A percentile compares a stretch with the other conserved stretches of the same genome.
These are phyloP conservation scores for Philereme vetulata DNA, from an alignment of 2,888 invertebrate genomes.

Conservation along the genomic window DNA sequence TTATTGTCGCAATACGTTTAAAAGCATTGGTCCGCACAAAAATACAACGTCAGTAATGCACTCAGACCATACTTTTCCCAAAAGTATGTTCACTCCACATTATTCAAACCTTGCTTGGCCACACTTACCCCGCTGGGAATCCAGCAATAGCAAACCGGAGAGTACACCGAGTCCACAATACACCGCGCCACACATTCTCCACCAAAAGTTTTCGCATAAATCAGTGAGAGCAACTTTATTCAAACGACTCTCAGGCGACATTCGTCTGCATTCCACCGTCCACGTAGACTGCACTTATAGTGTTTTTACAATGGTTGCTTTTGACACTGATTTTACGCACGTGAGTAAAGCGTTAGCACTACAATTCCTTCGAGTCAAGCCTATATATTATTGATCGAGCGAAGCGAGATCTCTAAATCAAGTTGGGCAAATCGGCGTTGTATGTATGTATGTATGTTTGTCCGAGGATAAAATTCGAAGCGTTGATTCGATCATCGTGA, in stretches of 20 bases:
- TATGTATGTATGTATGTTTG: too few relatives aligned
- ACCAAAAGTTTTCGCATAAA: conserved; percentile 78
- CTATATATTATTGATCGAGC: too few relatives aligned
- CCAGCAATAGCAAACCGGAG: conserved; percentile 58
- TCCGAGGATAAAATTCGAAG: too few relatives aligned
- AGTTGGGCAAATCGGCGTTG: too few relatives aligned
- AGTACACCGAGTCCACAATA: conserved; percentile 70
- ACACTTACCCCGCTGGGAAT: conserved; percentile 49
- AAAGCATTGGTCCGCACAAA: too few relatives aligned
- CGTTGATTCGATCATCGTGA: too few relatives aligned
- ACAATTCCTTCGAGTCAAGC: too few relatives aligned
- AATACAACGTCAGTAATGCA: too few relatives aligned
- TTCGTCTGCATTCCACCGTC: conserved; percentile 75
- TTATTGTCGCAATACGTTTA: too few relatives aligned
- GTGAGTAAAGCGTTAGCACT: background rate
- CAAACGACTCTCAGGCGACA: conserved; percentile 82
- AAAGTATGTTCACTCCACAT: conserved; percentile 2
- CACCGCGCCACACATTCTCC: conserved; percentile 66
- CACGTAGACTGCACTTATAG: conserved; percentile 66
- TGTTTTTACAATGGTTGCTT: conserved; percentile 10
- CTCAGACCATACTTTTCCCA: background rate
- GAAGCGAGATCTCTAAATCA: too few relatives aligned
- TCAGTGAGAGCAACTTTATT: conserved; percentile 79
- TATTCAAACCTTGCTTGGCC: conserved; percentile 22
- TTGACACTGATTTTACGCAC: conserved; percentile 13